Base-by-base conservation (phyloP, 2,797 vertebrate genomes). In the Tiaroga cobitis region DNA sequence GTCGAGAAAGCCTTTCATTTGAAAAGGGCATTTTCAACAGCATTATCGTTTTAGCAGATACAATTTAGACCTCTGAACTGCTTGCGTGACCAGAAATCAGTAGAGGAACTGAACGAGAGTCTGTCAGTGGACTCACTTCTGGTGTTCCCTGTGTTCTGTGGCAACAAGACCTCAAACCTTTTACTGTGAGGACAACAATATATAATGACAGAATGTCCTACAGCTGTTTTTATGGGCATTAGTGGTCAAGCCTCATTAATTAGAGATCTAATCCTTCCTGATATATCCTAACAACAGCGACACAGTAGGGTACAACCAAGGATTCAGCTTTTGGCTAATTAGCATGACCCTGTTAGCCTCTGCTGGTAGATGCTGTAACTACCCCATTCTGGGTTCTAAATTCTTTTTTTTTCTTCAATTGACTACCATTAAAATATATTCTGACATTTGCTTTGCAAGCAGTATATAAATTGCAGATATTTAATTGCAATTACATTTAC, bases 31-130 rank as follows among this genome's bases (percentile, higher is more conserved):
- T 82, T 85, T 84, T 79, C 41, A 67, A 81, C 61, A 87, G 83
- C 10, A 85, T 75, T 90, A 86, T 87, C 83, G 76, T 46, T 80
- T 77, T 41, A 77, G 70, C 73, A 88, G 87, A 90, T 87, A 90
- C 89, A 90, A 91, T 84, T 24, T 29, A 87, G 88, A 82, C 70
- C 88, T 91, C 86, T 91, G 90, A 89, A 91, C 87, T 91, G 83
- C 18, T 68, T 87, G 82, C 72, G 80, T 90, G 89, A 89, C 87
- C 89, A 88, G 86, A 83, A 89, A 26, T 80, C 87, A 87, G 82
- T 89, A 88, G 19, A 74, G 80, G 59, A 83, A 86, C 59, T 81
- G 79, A 87, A 81, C 56, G 82, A 85, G 79, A 79, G 78, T 78
- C 21, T 24, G 54, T 39, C 43, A 43, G 70, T 81, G 84, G 90